Evolutionary conservation across 2,113 vertebrate species (phyloP), one percentile per base, ranked within the genome.

Genomic region (Origma solitaria): DNA sequence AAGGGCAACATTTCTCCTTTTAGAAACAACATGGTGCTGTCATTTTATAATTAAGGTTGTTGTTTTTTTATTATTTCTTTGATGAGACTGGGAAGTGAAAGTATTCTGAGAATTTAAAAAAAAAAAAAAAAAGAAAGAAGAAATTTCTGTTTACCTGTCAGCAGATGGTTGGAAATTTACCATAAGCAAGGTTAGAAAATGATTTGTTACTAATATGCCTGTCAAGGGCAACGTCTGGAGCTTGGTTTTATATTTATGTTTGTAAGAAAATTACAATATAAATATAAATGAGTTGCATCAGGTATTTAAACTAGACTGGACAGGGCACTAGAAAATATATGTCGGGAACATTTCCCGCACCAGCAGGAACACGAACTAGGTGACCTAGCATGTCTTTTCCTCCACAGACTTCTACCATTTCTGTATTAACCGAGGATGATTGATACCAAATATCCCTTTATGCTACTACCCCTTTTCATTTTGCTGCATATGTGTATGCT

Each of bases 131-230:
- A 40, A 40, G 1, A 33, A 19, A 44, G 10, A 4, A 87, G 58
- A 92, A 72, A 75, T 73, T 88, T 66, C 81, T 96, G 65, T 89
- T 97, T 96, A 92, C 71, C 79, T 96, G 91, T 82, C 72, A 95
- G 78, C 77, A 93, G 88, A 94, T 93, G 96, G 95, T 75, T 96
- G 95, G 86, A 88, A 96, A 96, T 96, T 86, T 95, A 97, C 76
- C 92, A 97, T 80, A 97, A 84, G 83, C 88, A 97, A 92, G 93
- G 97, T 97, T 95, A 96, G 94, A 96, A 98, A 96, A 97, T 97
- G 94, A 95, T 95, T 97, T 96, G 97, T 97, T 97, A 96, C 94
- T 90, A 96, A 68, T 93, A 66, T 80, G 68, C 60, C 88, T 94
- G 92, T 96, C 94, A 97, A 97, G 97, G 88, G 94, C 89, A 97